A percentile compares a stretch with the other conserved stretches of the same genome.
Conservation (phyloP, 1,140 invertebrate genomes). For the Pentalonia nigronervosa region DNA sequence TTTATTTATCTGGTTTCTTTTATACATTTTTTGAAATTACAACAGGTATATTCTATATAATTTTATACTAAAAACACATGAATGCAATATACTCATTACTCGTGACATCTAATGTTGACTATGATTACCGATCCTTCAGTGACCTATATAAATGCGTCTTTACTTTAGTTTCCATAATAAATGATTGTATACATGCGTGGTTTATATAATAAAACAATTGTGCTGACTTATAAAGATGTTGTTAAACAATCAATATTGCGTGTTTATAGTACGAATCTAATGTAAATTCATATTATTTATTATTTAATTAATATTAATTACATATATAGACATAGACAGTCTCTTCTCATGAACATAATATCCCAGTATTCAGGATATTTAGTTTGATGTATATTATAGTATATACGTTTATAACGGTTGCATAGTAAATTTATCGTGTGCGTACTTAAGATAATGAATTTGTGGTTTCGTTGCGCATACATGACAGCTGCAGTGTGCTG, state of each 20-base stretch:
- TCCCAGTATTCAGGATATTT: background rate
- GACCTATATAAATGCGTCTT: background rate
- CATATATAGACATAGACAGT: background rate
- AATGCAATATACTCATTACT: background rate
- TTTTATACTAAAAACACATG: background rate
- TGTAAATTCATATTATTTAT: background rate
- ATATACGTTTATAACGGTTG: background rate
- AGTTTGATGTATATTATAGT: background rate
- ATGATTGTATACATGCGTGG: background rate
- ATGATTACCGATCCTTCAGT: background rate
- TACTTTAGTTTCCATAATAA: background rate
- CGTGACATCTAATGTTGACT: background rate
- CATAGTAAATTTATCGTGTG: background rate
- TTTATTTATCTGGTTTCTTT: conserved; percentile 3
- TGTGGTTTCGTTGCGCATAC: background rate
- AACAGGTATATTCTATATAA: background rate
- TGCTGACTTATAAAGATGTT: background rate
- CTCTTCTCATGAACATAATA: background rate
- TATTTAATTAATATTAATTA: too few species aligned
- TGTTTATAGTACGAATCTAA: background rate
- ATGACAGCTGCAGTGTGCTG: background rate
- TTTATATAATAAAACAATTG: background rate
- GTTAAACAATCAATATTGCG: background rate
- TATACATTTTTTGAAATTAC: background rate
- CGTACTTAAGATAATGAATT: background rate